Evolutionary conservation across 2,888 invertebrate genomes (phyloP), one percentile per base, ranked within the genome.

Genomic region (Didymodactylos carnosus): DNA sequence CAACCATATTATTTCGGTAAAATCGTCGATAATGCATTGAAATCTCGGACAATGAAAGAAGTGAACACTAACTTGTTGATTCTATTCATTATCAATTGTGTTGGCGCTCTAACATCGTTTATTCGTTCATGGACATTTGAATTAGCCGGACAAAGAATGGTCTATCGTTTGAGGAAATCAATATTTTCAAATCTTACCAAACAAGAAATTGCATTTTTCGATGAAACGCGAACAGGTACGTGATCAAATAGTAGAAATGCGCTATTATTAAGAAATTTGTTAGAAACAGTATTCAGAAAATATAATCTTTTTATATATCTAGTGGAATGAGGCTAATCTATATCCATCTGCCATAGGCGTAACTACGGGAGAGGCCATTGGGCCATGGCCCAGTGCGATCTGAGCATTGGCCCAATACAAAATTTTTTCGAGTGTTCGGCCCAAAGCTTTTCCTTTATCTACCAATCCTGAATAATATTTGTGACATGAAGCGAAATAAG

Each of bases 171-270:
- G n/a, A 77, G 82, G 14, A 78, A 78, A 69, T 72, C 78, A 29
- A 78, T 82, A 10, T 82, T 81, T 75, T 74, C 72, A 19, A 76
- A 77, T 11, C 79, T 82, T 40, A 78, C 81, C 11, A 77, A 76
- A 72, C 81, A 82, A 75, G 82, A 82, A 69, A 77, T 82, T 16
- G 81, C 80, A 16, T 82, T 82, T 78, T 82, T 81, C 78, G 82
- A 82, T 76, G 77, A 77, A 13, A 82, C 78, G 75, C 80, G 81
- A 80, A 81, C 75, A 46, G 76, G n/a, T n/a, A n/a, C n/a, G n/a
- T n/a, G n/a, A n/a, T n/a, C 39, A 5, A 19, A 5, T 16, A 69
- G n/a, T n/a, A 69, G 25, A 23, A 71, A 13, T 51, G 40, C 29
- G 6, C 4, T 7, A 49, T 8, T 27, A 25, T 51, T 23, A 51